A percentile compares a stretch with the other conserved stretches of the same genome.
phyloP scores from a whole-genome alignment of 2,888 invertebrate genomes.

The Steromphala cineraria region DNA sequence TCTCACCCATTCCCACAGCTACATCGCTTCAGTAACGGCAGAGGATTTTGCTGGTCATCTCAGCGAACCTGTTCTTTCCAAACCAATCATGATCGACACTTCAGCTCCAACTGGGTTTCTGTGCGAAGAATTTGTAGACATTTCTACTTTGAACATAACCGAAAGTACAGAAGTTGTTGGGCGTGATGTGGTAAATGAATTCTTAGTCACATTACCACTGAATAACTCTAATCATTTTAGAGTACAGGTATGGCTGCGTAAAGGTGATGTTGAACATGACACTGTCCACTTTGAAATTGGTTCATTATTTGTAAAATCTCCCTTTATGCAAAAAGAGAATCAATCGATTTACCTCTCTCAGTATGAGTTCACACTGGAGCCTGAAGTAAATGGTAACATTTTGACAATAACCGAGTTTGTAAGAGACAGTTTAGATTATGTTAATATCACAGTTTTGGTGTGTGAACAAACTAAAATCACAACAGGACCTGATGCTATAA shows the following conservation, averaged over 20 bases:
- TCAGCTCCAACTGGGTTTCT: not conserved
- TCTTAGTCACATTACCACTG: not conserved
- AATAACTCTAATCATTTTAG: not conserved
- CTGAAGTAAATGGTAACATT: not conserved
- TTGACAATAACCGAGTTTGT: not conserved
- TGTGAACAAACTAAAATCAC: not conserved
- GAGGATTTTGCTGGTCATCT: constrained; percentile 11
- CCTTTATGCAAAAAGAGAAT: not conserved
- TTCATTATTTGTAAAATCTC: not conserved
- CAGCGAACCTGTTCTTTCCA: not conserved
- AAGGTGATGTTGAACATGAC: not conserved
- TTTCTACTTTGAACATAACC: not conserved
- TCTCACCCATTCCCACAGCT: not conserved
- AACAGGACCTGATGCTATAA: not conserved
- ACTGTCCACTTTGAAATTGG: not conserved
- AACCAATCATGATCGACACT: not conserved
- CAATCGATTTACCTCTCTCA: not conserved
- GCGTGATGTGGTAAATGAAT: not conserved
- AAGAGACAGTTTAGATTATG: not conserved
- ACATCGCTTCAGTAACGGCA: not conserved
- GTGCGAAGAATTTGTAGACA: not conserved
- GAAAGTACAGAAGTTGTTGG: not conserved
- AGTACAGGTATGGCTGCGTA: not conserved
- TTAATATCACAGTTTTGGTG: not conserved
- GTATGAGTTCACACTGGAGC: not conserved